These are phyloP conservation scores for Anastrepha obliqua DNA, from an alignment of 1,140 invertebrate species.

Conservation along the genomic window DNA sequence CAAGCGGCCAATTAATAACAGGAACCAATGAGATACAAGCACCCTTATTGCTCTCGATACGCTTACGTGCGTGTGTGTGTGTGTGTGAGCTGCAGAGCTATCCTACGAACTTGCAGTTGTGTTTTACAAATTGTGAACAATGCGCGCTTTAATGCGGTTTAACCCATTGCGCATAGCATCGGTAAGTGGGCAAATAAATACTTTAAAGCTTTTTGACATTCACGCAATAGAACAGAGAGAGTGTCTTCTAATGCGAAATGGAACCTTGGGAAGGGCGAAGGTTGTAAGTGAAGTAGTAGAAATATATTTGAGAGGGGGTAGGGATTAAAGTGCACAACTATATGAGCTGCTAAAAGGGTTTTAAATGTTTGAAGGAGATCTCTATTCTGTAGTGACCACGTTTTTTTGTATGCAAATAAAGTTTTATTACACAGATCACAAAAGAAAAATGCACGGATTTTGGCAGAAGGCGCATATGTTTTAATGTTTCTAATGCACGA, in stretches of 20 bases:
- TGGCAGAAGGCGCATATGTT: too few species aligned
- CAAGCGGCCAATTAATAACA: conserved; percentile 6
- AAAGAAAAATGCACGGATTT: too few species aligned
- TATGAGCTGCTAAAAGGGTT: too few species aligned
- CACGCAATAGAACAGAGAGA: background rate
- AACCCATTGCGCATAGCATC: background rate
- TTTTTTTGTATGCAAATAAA: too few species aligned
- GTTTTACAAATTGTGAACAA: conserved; percentile 11
- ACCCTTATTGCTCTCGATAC: background rate
- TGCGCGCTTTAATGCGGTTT: background rate
- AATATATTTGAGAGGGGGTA: too few species aligned
- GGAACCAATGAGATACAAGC: background rate
- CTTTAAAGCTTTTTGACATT: conserved; percentile 24
- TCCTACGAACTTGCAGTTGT: background rate
- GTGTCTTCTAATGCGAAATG: background rate
- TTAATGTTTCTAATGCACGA: too few species aligned
- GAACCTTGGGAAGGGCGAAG: background rate
- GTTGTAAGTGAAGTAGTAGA: too few species aligned
- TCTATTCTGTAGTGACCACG: too few species aligned
- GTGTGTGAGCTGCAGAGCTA: background rate
- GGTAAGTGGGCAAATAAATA: background rate
- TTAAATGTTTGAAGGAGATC: too few species aligned
- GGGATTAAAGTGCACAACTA: too few species aligned
- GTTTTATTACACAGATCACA: too few species aligned
- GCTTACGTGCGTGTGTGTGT: background rate